Base-by-base conservation (phyloP, 2,113 vertebrate genomes). In the Ptilonorhynchus violaceus region DNA sequence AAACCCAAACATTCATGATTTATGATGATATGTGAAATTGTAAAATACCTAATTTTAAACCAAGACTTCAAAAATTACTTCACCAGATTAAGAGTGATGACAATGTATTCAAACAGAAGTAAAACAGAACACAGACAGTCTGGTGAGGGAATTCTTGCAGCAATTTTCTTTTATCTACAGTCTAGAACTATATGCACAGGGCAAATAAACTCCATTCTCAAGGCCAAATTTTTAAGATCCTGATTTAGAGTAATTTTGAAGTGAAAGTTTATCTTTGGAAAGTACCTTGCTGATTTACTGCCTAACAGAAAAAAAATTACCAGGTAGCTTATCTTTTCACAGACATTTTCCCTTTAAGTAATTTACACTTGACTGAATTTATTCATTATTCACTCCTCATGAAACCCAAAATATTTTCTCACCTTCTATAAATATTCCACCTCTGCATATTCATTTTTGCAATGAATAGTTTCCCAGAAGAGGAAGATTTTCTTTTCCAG, bases 31-130 rank as follows among this genome's bases (percentile, higher is more conserved):
- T 5, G 42, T 68, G 53, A 73, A 93, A 95, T 56, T 85, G 88
- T 81, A 96, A 94, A 96, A 89, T 88, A 83, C 28, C 84, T 95
- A 89, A 85, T 89, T 93, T 95, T 94, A 95, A 96, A 90, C 74
- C 58, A 80, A 67, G 75, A 82, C 87, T 94, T 85, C 64, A 84
- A 75, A 95, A 93, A 96, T 93, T 19, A 87, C 64, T 95, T 95
- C 79, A 89, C 76, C 91, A 82, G 78, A 93, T 85, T 93, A 92
- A 72, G 21, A 68, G 41, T 73, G 94, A 85, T 91, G 80, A 92
- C 62, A 91, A 39, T 6, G 3, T 70, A 92, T 83, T 75, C 84
- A 85, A 96, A 73, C 52, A 91, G 55, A 73, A 96, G 63, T 63
- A 85, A 88, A 86, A 50, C 33, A 89, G 42, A 86, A 83, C 15